A percentile compares a stretch with the other conserved stretches of the same genome.
Evolutionary conservation across 2,888 invertebrate genomes (phyloP).

Genomic region (Rotaria socialis): DNA sequence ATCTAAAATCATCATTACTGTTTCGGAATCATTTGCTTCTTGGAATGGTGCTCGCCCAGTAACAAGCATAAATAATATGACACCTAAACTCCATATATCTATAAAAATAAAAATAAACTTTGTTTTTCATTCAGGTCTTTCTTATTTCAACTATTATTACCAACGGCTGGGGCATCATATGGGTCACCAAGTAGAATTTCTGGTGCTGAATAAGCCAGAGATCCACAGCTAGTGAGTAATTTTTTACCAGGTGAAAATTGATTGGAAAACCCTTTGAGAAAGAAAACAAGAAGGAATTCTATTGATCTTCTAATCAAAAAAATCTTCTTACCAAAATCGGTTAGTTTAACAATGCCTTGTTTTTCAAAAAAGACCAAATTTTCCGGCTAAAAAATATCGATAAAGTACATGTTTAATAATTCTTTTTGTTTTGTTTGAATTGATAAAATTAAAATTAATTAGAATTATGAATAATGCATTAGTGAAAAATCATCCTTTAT

Average conservation of each 20-base stretch:
- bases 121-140: too few relatives aligned
- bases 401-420: too few relatives aligned
- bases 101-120: constrained; percentile 51
- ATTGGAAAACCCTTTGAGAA: constrained; percentile 70
- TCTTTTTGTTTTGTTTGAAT: too few relatives aligned
- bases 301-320: background rate
- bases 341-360: constrained; percentile 89
- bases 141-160: constrained; percentile 62
- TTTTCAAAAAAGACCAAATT: constrained; percentile 99
- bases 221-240: constrained; percentile 93
- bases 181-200: constrained; percentile 96
- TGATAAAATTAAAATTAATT: too few relatives aligned
- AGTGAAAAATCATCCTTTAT: background rate
- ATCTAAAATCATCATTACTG: constrained; percentile 97
- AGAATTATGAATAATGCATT: constrained; percentile 53
- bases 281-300: background rate
- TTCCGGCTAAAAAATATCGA: constrained; percentile 67
- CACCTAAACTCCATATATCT: constrained; percentile 98
- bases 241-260: constrained; percentile 81
- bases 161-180: constrained; percentile 96
- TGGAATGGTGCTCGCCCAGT: constrained; percentile 95
- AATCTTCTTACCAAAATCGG: constrained; percentile 77
- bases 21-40: constrained; percentile 98
- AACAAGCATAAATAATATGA: constrained; percentile 95
- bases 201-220: constrained; percentile 95